Evolutionary conservation across 1,140 invertebrate species (phyloP).

Genomic region (Pogonus chalceus): DNA sequence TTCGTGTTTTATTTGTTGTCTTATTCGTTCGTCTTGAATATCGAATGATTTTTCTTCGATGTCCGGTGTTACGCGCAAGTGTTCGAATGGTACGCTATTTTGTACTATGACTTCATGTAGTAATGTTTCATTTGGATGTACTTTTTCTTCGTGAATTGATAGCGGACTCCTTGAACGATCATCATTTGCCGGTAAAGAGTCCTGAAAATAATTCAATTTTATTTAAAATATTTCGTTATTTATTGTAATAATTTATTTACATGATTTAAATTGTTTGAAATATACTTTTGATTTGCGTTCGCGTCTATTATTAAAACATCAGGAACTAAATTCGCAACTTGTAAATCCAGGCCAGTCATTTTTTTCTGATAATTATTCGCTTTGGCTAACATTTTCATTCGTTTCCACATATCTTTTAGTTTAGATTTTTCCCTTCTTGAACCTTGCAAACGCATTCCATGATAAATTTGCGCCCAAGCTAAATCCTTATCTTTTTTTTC

Average conservation of each 20-base stretch:
- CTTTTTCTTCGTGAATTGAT: too few species aligned
- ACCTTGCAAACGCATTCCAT: not conserved
- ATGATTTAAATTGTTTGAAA: too few species aligned
- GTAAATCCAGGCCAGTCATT: not conserved
- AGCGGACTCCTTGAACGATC: too few species aligned
- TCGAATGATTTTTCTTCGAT: not conserved
- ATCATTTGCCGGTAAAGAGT: too few species aligned
- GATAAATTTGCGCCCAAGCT: not conserved
- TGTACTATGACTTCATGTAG: too few species aligned
- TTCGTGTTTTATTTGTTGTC: not conserved
- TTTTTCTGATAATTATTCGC: not conserved
- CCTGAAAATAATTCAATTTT: too few species aligned
- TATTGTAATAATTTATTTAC: too few species aligned
- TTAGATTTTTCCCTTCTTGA: not conserved
- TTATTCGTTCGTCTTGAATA: not conserved
- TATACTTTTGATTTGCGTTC: too few species aligned
- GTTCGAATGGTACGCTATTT: too few species aligned
- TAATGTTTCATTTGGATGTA: too few species aligned
- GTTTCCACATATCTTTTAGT: not conserved
- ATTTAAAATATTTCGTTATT: too few species aligned
- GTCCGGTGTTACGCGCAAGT: not conserved
- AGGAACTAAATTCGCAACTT: not conserved
- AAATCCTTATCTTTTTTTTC: not conserved
- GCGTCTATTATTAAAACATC: not conserved
- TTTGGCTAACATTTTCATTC: not conserved